Evolutionary conservation across 2,797 vertebrate species (phyloP), one percentile per base, ranked within the genome.

Genomic region (Hemibagrus guttatus): DNA sequence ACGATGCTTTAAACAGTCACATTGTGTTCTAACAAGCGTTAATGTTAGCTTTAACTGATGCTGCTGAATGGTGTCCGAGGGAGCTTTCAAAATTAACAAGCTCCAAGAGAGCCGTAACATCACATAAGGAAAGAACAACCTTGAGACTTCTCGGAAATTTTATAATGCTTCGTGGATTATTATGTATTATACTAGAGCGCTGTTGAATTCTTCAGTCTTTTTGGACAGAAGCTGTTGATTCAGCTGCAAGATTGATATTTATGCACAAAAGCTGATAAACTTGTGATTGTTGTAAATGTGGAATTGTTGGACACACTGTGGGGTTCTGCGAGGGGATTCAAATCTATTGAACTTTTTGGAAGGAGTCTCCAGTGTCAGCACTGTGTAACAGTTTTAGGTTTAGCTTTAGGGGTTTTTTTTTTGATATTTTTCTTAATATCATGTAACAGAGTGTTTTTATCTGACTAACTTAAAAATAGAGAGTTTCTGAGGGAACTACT

Each of bases 11-110:
- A 84, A 84, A 82, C 42, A 42, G 49, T 83, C 63, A 69, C 56
- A 16, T 39, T 17, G 79, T 80, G 59, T 86, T 87, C 80, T 26
- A 86, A 49, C 35, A 66, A 56, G 52, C 58, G 12, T 86, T 58
- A 59, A 72, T 74, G 82, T 85, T 64, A 76, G 52, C 13, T 35
- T 82, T 83, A 75, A 74, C 21, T 59, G 84, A 80, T n/a, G 35
- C 28, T 83, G 46, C 39, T 75, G 52, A 82, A 86, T 81, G n/a
- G 75, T 69, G 11, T 87, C 63, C 89, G 39, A 79, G 69, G 81
- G 28, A 72, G 63, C 59, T 26, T 56, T 83, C 72, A 83, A 72
- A 80, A 71, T 76, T 80, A 82, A 75, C 80, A 83, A 28, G 19
- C 49, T 83, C 58, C 52, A 63, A 23, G 61, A 80, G 81, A 83